Conservation (phyloP, 2,113 vertebrate species). For the Phalacrocorax carbo region DNA sequence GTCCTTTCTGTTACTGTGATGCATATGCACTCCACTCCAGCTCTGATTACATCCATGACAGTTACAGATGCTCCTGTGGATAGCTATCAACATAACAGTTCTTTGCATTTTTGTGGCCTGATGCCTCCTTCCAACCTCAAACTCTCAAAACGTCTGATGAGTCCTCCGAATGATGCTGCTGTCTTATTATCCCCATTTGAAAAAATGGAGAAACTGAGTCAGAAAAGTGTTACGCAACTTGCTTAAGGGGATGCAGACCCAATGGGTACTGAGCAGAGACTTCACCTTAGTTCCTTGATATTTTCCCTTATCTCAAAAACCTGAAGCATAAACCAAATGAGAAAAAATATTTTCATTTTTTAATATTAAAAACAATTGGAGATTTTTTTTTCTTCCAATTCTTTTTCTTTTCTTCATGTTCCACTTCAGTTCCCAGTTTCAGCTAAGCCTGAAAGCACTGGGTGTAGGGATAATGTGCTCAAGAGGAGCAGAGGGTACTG, state of each 20-base stretch:
- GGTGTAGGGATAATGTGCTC: not conserved
- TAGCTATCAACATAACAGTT: not conserved
- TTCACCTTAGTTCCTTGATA: not conserved
- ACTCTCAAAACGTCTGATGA: not conserved
- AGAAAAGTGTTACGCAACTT: not conserved
- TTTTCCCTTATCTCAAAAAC: not conserved
- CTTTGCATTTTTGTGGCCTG: not conserved
- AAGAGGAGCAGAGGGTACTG: not conserved
- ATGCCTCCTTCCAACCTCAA: not conserved
- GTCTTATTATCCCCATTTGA: not conserved
- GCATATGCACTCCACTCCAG: not conserved
- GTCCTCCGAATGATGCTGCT: not conserved
- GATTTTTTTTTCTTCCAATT: not conserved
- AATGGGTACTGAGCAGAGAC: not conserved
- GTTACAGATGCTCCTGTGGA: not conserved
- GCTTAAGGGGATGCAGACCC: not conserved
- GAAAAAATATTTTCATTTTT: not conserved
- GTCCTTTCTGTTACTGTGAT: not conserved
- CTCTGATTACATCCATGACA: not conserved
- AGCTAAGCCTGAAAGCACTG: not conserved
- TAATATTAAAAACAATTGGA: not conserved
- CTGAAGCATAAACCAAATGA: not conserved
- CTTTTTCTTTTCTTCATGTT: not conserved
- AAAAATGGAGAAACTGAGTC: not conserved
- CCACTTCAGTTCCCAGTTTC: not conserved